Evolutionary conservation across 2,797 vertebrate species (phyloP).

Genomic region (Chelidonichthys spinosus): DNA sequence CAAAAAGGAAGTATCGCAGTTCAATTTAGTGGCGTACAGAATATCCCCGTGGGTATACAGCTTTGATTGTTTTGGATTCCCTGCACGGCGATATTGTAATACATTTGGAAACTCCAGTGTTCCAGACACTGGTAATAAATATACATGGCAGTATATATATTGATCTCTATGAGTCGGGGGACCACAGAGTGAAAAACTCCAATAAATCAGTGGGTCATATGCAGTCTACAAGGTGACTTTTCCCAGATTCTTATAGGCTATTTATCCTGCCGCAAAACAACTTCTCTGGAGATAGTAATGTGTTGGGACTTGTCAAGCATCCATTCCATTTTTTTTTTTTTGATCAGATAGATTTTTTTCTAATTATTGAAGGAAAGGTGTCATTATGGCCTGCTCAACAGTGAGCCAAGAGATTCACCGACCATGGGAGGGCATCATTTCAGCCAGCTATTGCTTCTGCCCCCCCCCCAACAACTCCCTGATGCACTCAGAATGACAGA

Average conservation of each 20-base stretch:
- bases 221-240: constrained; percentile 37
- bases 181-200: constrained; percentile 37
- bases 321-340: neutral
- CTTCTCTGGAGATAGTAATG: constrained; percentile 20
- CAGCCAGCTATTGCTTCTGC: constrained; percentile 63
- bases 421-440: constrained; percentile 44
- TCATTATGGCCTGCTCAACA: constrained; percentile 29
- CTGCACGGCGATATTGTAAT: constrained; percentile 14
- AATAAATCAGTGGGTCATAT: constrained; percentile 59
- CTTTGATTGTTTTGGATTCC: constrained; percentile 32
- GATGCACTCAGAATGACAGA: constrained; percentile 73
- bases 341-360: too few species aligned
- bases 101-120: constrained; percentile 24
- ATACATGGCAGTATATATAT: constrained; percentile 46
- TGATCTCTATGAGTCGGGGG: constrained; percentile 49
- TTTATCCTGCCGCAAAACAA: constrained; percentile 31
- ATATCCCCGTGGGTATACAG: neutral
- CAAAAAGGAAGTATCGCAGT: neutral
- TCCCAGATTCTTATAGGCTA: constrained; percentile 21
- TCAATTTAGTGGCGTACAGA: neutral
- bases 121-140: constrained; percentile 39
- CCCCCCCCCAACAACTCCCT: constrained; percentile 62
- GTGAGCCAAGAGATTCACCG: constrained; percentile 37
- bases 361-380: constrained; percentile 27
- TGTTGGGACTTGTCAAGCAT: constrained; percentile 25